Conservation (phyloP, 2,888 invertebrate species). For the Phytoseiulus persimilis region DNA sequence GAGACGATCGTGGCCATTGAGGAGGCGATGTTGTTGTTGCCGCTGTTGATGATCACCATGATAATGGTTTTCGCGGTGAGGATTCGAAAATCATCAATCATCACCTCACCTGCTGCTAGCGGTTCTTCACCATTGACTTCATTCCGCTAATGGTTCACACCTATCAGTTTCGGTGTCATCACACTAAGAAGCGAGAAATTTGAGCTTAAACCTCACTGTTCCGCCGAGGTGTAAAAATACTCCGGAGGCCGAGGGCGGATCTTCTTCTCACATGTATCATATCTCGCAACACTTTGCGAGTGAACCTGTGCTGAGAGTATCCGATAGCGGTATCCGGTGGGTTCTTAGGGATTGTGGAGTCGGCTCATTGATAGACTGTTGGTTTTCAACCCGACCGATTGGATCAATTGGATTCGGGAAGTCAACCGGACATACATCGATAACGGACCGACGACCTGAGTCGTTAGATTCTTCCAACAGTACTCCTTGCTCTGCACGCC, state of each 20-base stretch:
- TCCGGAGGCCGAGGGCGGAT: not conserved
- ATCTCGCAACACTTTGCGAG: not conserved
- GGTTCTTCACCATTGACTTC: not conserved
- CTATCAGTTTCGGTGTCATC: not conserved
- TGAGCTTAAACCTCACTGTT: not conserved
- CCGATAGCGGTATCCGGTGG: not conserved
- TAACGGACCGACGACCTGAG: not conserved
- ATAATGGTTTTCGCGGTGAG: not conserved
- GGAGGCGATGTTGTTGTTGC: not conserved
- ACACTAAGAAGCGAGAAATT: not conserved
- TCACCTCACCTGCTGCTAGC: not conserved
- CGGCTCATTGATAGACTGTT: not conserved
- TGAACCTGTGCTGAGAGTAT: not conserved
- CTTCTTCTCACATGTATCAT: not conserved
- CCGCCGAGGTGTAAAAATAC: not conserved
- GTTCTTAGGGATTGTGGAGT: not conserved
- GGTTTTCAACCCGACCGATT: not conserved
- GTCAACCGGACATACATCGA: not conserved
- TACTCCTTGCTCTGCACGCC: not conserved
- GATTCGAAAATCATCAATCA: not conserved
- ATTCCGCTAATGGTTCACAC: conserved; percentile 5
- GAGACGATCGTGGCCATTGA: not conserved
- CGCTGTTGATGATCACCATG: not conserved
- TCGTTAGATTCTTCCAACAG: not conserved
- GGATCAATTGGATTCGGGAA: not conserved